These are phyloP conservation scores for Guaruba guarouba DNA, from an alignment of 2,113 vertebrate genomes.

Conservation along the genomic window DNA sequence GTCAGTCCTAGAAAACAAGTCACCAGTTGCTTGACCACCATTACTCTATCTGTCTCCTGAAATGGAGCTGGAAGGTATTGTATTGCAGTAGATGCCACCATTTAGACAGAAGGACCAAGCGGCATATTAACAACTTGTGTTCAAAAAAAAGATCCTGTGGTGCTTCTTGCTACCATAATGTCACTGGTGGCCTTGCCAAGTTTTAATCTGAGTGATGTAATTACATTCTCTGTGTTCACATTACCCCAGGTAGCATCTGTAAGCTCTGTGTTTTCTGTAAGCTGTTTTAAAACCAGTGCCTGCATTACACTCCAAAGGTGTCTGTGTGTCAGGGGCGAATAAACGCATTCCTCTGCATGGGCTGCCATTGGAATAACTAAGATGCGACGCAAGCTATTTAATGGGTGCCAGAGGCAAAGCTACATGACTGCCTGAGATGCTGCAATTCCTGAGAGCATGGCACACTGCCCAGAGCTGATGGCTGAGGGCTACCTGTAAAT, in stretches of 20 bases:
- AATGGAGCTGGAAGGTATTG: background rate
- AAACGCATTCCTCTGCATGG: background rate
- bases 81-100: background rate
- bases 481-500: conserved; percentile 37
- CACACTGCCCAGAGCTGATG: background rate
- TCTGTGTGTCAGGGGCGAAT: background rate
- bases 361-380: background rate
- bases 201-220: background rate
- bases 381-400: background rate
- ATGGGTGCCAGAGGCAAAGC: conserved; percentile 37
- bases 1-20: background rate
- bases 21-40: background rate
- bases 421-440: background rate
- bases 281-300: conserved; percentile 3
- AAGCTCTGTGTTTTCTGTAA: background rate
- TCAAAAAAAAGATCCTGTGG: background rate
- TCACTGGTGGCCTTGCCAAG: background rate
- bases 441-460: conserved; percentile 11
- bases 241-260: background rate
- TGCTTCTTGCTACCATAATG: background rate
- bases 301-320: background rate
- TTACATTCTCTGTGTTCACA: background rate
- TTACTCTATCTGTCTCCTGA: background rate
- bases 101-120: background rate
- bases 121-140: background rate